Conservation (phyloP, 2,113 vertebrate genomes). For the Grus americana region DNA sequence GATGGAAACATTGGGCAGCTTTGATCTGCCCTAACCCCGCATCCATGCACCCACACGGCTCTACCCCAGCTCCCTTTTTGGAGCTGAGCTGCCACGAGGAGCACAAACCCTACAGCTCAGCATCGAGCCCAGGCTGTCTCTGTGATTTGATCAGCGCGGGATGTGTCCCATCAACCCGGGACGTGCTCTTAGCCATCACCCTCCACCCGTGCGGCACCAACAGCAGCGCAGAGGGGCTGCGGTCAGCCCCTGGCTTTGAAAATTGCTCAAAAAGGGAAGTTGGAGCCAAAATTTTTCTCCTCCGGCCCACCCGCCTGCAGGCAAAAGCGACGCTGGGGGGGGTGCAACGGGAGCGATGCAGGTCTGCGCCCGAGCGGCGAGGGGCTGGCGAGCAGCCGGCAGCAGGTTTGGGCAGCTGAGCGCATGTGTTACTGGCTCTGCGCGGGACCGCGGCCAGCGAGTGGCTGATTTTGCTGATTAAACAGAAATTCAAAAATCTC, state of each 20-base stretch:
- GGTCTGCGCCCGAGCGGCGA: rapidly evolving
- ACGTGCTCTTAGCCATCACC: rapidly evolving
- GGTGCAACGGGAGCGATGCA: rapidly evolving
- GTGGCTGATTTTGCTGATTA: conserved; percentile 3
- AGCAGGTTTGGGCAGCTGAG: not conserved
- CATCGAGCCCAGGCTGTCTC: not conserved
- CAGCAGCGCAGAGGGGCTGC: rapidly evolving
- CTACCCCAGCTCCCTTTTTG: not conserved
- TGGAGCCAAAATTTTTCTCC: not conserved
- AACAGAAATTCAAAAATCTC: conserved; percentile 24
- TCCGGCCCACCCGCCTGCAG: not conserved
- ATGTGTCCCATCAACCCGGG: not conserved
- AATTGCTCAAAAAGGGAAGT: rapidly evolving
- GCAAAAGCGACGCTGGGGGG: not conserved
- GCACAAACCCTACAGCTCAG: not conserved
- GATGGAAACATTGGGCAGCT: not conserved
- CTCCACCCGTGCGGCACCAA: rapidly evolving
- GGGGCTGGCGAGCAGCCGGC: not conserved
- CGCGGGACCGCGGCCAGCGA: not conserved
- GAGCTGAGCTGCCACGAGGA: not conserved
- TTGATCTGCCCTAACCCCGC: not conserved
- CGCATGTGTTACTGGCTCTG: not conserved
- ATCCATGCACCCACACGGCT: rapidly evolving
- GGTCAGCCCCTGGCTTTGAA: not conserved
- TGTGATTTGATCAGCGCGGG: not conserved